phyloP scores from a whole-genome alignment of 2,797 vertebrate genomes.

The Falco berigora region DNA sequence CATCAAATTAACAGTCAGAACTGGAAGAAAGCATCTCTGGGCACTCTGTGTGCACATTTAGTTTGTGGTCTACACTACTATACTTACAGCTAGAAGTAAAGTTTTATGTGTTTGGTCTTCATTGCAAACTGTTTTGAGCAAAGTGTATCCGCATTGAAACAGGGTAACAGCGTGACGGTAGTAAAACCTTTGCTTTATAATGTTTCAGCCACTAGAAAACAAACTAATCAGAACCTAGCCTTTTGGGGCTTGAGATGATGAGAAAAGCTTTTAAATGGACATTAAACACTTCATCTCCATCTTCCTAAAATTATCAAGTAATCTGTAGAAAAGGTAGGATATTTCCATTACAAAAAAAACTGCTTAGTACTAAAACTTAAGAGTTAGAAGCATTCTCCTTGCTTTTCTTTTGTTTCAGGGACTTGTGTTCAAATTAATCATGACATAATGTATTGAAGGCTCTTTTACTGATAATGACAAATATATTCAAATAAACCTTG shows the following conservation, averaged over 20 bases:
- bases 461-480: constrained; percentile 29
- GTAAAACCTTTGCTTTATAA: not conserved
- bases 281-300: not conserved
- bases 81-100: not conserved
- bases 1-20: not conserved
- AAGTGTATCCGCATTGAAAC: not conserved
- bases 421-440: constrained; percentile 1
- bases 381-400: not conserved
- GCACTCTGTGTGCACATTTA: not conserved
- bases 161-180: too few relatives aligned
- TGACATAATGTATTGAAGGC: not conserved
- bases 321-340: not conserved
- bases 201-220: not conserved
- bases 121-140: not conserved
- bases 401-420: not conserved
- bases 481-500: not conserved
- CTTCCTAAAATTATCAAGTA: not conserved
- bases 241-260: not conserved
- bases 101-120: not conserved
- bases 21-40: not conserved
- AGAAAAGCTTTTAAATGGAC: not conserved
- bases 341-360: not conserved
- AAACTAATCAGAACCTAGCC: not conserved
- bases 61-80: not conserved
- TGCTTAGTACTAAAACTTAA: not conserved